Percentiles rank a stretch among this genome's conserved stretches.
These are phyloP conservation scores for Chironomus tentans DNA, from an alignment of 2,888 invertebrate species.

Conservation along the genomic window DNA sequence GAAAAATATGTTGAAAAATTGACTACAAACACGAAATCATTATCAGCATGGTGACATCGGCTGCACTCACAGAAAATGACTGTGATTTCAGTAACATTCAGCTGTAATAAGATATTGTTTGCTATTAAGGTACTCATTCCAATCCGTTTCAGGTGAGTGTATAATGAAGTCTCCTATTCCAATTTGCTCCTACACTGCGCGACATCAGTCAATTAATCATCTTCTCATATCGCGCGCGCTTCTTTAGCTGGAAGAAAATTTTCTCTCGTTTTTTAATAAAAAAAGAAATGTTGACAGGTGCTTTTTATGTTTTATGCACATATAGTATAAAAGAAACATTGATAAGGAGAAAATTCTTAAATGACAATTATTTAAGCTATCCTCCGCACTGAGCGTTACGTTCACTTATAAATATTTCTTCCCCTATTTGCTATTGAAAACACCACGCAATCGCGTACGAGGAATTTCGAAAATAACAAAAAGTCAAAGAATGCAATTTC, in stretches of 20 bases:
- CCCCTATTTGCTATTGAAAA: not conserved
- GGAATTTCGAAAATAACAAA: not conserved
- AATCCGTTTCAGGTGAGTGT: no score
- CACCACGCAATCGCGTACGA: not conserved
- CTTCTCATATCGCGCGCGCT: not conserved
- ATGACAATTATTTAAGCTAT: not conserved
- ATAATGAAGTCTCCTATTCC: not conserved
- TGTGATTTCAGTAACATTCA: not conserved
- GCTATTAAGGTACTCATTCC: not conserved
- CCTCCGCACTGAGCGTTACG: not conserved
- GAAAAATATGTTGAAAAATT: constrained; percentile 4
- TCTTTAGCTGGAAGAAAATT: not conserved
- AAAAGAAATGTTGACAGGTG: constrained; percentile 23
- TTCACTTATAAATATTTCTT: not conserved
- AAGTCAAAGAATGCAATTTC: not conserved
- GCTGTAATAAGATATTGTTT: not conserved
- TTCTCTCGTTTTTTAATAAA: not conserved
- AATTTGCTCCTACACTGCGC: not conserved
- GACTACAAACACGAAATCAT: constrained; percentile 15
- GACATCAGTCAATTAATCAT: constrained; percentile 18
- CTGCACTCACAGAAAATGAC: not conserved
- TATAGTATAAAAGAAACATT: not conserved
- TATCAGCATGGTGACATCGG: constrained; percentile 21
- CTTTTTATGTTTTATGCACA: constrained; percentile 4
- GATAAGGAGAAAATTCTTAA: not conserved